Evolutionary conservation across 2,888 invertebrate genomes (phyloP).

Genomic region (Agrypnus murinus): DNA sequence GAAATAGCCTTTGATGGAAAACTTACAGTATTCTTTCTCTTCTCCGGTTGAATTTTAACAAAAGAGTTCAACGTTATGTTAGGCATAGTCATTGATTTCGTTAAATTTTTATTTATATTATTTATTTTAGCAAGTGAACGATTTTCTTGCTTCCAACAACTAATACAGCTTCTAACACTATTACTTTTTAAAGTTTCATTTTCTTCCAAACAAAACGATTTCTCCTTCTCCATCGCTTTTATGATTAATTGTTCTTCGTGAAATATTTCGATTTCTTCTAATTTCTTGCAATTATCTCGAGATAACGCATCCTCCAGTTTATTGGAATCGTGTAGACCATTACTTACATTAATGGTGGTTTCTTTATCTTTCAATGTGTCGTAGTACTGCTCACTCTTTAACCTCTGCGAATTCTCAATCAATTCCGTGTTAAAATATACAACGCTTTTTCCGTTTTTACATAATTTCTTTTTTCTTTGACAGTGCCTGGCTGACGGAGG

Average conservation of each 20-base stretch:
- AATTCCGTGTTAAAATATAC: constrained; percentile 18
- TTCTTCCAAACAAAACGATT: not conserved
- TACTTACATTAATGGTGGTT: not conserved
- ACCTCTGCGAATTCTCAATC: not conserved
- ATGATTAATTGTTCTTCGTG: constrained; percentile 12
- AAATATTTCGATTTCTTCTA: constrained; percentile 25
- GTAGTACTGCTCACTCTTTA: not conserved
- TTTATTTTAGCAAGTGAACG: not conserved
- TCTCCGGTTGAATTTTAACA: not conserved
- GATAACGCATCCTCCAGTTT: not conserved
- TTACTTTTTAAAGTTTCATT: not conserved
- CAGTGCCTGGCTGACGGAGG: not conserved
- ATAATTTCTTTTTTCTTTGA: constrained; percentile 17
- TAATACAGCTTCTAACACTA: constrained; percentile 3
- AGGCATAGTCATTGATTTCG: constrained; percentile 34
- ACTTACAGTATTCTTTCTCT: too few relatives aligned
- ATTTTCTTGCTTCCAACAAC: constrained; percentile 10
- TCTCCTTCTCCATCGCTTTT: not conserved
- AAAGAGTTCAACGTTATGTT: constrained; percentile 7
- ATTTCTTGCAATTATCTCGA: not conserved
- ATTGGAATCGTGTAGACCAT: not conserved
- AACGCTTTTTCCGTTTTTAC: constrained; percentile 20
- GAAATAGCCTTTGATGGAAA: too few relatives aligned
- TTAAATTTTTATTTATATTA: not conserved
- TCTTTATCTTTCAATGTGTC: not conserved